phyloP scores from a whole-genome alignment of 53 echinoderm and acorn worm genomes.

The Zoroaster sp. region DNA sequence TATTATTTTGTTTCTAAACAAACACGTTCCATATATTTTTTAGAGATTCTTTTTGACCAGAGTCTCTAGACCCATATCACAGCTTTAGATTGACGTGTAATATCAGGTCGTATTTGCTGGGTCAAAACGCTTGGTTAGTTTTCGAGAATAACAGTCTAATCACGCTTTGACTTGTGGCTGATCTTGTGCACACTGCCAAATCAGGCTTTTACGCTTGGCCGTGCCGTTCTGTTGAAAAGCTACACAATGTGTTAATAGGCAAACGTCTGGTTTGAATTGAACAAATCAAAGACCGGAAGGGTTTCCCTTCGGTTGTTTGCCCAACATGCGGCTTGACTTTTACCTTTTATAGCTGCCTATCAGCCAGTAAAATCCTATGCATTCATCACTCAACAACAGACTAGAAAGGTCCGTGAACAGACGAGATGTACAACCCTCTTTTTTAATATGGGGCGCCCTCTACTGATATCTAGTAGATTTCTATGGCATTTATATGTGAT shows the following conservation, averaged over 20 bases:
- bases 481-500: no score
- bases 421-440: background rate
- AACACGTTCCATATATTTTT: no score
- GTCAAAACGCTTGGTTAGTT: slow-evolving; percentile 13
- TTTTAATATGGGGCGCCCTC: background rate
- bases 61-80: no score
- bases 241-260: background rate
- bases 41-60: no score
- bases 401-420: background rate
- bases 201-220: background rate
- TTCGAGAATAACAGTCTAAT: background rate
- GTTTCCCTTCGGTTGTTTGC: slow-evolving; percentile 6
- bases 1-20: no score
- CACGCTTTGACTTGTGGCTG: background rate
- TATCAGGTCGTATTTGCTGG: background rate
- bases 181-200: background rate
- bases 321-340: slow-evolving; percentile 16
- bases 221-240: background rate
- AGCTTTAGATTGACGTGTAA: background rate
- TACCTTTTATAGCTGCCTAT: background rate
- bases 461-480: background rate
- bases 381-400: no score
- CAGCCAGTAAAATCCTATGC: background rate
- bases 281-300: slow-evolving; percentile 39
- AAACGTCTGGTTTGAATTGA: background rate